Evolutionary conservation across 2,797 vertebrate genomes (phyloP), one percentile per base, ranked within the genome.

Genomic region (Pagetopsis macropterus): DNA sequence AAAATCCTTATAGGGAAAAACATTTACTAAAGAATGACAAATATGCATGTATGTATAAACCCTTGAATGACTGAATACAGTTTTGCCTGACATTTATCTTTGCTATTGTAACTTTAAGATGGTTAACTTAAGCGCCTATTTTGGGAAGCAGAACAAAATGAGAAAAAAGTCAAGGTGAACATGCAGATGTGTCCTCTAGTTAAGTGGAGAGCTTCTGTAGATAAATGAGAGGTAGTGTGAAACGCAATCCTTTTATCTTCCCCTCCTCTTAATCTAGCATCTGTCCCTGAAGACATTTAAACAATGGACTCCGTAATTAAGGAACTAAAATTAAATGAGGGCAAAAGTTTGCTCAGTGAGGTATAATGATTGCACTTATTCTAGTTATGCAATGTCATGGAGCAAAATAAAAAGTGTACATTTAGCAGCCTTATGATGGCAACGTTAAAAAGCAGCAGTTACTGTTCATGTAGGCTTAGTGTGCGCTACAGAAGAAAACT

Each of bases 241-340:
- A 80, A 79, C 9, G 3, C 27, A 56, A 51, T 72, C 37, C 56
- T 78, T 81, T 82, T 56, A 72, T 76, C 72, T 76, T 72, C 45
- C 19, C 21, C 7, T 73, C 50, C 59, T 63, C 46, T 67, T 79
- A 81, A 79, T 81, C 57, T 65, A 54, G 33, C 62, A 66, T 78
- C 55, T 61, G 62, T 75, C 67, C 61, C 72, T 31, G 27, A 72
- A 72, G 59, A 79, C 21, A 75, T 75, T 71, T 21, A 76, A 83
- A 80, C 72, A 76, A 73, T 58, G 7, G 16, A 81, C 57, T 58
- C 13, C 13, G 45, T 72, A 73, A 83, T 66, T 65, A n/a, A 75
- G 51, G 68, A 70, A 75, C n/a, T 43, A 56, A 68, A 69, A 57
- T 70, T 37, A 79, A 73, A 76, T 63, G 43, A 74, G 62, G 69